Conservation (phyloP, 2,113 vertebrate species). For the Elachura formosa region DNA sequence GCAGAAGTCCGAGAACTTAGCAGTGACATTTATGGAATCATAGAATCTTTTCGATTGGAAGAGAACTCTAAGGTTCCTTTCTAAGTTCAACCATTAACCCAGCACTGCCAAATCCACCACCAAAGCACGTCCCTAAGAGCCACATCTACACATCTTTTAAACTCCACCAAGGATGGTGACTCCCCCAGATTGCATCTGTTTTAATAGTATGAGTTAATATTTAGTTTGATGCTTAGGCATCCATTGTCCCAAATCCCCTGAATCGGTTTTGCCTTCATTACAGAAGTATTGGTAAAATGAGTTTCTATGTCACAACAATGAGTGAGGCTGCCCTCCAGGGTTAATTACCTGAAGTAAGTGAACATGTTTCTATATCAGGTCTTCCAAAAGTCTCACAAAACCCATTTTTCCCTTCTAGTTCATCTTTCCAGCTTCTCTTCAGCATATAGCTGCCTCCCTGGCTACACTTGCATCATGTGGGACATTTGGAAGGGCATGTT, state of each 20-base stretch:
- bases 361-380: accelerated
- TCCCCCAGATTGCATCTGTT: not conserved
- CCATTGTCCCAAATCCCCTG: not conserved
- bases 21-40: not conserved
- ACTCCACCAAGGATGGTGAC: not conserved
- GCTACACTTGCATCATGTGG: accelerated
- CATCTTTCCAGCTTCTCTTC: not conserved
- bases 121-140: not conserved
- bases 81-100: not conserved
- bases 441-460: accelerated
- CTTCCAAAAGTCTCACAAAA: not conserved
- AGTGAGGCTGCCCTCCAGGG: not conserved
- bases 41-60: not conserved
- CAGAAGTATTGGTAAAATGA: not conserved
- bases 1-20: not conserved
- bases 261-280: not conserved
- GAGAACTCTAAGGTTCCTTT: not conserved
- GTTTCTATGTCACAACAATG: accelerated
- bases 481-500: not conserved
- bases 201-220: not conserved
- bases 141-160: not conserved
- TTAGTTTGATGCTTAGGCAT: not conserved
- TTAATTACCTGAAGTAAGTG: not conserved
- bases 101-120: not conserved
- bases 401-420: not conserved